Evolutionary conservation across 2,113 vertebrate species (phyloP).

Genomic region (Sprattus sprattus): DNA sequence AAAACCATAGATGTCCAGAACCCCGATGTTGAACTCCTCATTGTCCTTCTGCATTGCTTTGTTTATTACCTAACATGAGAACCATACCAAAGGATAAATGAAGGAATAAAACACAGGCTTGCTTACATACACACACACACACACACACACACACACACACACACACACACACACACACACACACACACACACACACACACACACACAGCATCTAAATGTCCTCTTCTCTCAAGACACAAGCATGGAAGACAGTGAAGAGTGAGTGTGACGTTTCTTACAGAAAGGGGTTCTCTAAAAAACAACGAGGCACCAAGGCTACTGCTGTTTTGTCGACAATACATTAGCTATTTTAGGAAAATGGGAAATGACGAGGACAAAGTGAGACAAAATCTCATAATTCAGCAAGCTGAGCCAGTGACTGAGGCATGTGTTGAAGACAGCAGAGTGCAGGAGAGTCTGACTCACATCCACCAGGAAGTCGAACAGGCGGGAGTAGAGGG

Average conservation of each 20-base stretch:
- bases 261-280: too few relatives aligned
- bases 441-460: not conserved
- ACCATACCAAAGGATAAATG: not conserved
- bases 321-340: too few relatives aligned
- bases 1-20: constrained; percentile 82
- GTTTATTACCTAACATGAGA: constrained; percentile 67
- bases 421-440: not conserved
- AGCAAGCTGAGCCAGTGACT: too few relatives aligned
- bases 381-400: too few relatives aligned
- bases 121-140: not conserved
- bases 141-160: constrained; percentile 11
- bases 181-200: too few relatives aligned
- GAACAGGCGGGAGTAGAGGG: constrained; percentile 76
- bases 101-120: not conserved
- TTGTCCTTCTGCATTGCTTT: constrained; percentile 79
- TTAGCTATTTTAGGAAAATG: too few relatives aligned
- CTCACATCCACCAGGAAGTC: constrained; percentile 80
- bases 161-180: not conserved
- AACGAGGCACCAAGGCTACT: too few relatives aligned
- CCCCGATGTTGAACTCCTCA: constrained; percentile 78
- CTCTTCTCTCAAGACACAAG: too few relatives aligned
- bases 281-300: too few relatives aligned
- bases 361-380: too few relatives aligned
- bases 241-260: too few relatives aligned
- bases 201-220: too few relatives aligned